A percentile compares a stretch with the other conserved stretches of the same genome.
phyloP scores from a whole-genome alignment of 2,113 vertebrate species.

The Mesoclemmys tuberculata region DNA sequence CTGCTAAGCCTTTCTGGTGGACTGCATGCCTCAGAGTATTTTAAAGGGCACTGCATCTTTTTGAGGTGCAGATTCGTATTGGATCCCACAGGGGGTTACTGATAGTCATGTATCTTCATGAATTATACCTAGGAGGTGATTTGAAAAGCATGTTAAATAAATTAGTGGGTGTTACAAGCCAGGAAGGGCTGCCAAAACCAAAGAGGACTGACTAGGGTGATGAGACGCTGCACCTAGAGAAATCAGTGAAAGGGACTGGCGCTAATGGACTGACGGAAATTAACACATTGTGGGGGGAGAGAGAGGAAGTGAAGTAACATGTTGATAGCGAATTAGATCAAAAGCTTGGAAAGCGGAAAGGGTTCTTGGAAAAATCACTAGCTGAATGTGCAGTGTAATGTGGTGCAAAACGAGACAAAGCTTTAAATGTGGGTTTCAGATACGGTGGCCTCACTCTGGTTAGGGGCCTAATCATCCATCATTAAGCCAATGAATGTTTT shows the following conservation, averaged over 20 bases:
- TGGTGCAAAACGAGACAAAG: neutral
- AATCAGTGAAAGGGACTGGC: neutral
- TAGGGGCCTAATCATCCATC: neutral
- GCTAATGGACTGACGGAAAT: neutral
- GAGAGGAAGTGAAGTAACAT: neutral
- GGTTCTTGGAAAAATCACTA: neutral
- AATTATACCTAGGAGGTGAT: neutral
- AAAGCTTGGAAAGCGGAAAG: neutral
- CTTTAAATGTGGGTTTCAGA: neutral
- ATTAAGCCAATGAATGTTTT: neutral
- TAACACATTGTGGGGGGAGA: rapidly evolving
- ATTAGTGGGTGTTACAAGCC: neutral
- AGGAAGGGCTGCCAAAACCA: neutral
- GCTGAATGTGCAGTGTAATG: neutral
- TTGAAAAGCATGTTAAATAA: neutral
- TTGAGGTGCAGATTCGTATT: neutral
- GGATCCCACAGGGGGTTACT: neutral
- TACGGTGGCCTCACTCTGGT: neutral
- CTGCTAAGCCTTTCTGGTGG: slow-evolving; percentile 2
- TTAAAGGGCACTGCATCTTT: rapidly evolving
- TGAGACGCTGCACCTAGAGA: neutral
- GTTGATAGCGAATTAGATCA: neutral
- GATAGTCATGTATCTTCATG: neutral
- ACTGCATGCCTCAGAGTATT: neutral
- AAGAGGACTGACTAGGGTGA: neutral